Evolutionary conservation across 2,797 vertebrate genomes (phyloP).

Genomic region (Pelochelys cantorii): DNA sequence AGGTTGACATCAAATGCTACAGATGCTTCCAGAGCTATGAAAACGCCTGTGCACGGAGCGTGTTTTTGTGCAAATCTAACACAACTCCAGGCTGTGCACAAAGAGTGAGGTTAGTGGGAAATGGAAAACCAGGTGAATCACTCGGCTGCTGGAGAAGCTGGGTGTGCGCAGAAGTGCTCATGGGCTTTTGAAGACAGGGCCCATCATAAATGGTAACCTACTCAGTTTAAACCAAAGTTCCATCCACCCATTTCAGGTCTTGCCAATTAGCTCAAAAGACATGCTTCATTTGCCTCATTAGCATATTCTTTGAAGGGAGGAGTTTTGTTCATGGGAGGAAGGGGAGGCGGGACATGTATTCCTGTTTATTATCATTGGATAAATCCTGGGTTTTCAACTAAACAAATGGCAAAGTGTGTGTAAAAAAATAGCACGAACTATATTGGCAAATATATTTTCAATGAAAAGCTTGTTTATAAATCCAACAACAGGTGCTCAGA

Average conservation of each 20-base stretch:
- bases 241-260: conserved; percentile 60
- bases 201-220: background rate
- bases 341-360: conserved; percentile 18
- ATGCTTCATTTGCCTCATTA: conserved; percentile 51
- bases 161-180: background rate
- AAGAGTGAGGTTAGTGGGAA: background rate
- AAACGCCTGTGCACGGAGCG: background rate
- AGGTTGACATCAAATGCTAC: background rate
- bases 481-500: conserved; percentile 41
- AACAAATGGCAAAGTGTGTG: conserved; percentile 63
- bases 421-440: conserved; percentile 73
- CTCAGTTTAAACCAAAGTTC: conserved; percentile 34
- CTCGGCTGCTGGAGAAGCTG: background rate
- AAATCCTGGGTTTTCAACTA: conserved; percentile 71
- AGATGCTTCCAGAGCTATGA: background rate
- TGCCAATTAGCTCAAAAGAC: conserved; percentile 54
- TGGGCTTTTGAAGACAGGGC: conserved; percentile 14
- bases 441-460: conserved; percentile 65
- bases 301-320: conserved; percentile 35
- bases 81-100: background rate
- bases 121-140: background rate
- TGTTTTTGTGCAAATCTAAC: background rate
- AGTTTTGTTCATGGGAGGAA: conserved; percentile 41
- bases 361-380: conserved; percentile 61
- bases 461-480: conserved; percentile 62